Conservation (phyloP, 2,888 invertebrate genomes). For the Orthosia gracilis region DNA sequence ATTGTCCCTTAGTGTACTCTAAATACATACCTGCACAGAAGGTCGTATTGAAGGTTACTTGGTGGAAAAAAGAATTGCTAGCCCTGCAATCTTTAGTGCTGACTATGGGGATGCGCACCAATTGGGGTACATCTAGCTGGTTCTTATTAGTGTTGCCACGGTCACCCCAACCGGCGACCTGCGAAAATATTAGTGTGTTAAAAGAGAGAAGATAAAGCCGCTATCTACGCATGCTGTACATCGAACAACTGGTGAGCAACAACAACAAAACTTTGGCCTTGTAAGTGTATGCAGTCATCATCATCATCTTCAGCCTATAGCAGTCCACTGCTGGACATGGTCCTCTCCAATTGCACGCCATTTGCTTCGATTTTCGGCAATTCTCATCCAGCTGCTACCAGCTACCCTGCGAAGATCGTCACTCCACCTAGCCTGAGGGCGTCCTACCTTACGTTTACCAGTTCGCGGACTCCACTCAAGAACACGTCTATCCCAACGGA, state of each 20-base stretch:
- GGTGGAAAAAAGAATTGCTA: conserved; percentile 86
- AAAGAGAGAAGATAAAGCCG: neutral
- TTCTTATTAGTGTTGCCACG: conserved; percentile 83
- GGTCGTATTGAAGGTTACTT: conserved; percentile 89
- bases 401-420: no score
- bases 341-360: no score
- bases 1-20: neutral
- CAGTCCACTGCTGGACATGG: no score
- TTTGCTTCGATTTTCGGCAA: no score
- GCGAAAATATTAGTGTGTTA: neutral
- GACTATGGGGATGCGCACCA: conserved; percentile 89
- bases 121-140: conserved; percentile 87
- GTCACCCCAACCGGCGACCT: conserved; percentile 92
- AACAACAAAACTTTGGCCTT: no score
- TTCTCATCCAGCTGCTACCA: no score
- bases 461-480: no score
- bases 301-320: no score
- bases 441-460: no score
- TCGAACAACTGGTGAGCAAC: conserved; percentile 21
- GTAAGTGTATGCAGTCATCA: no score
- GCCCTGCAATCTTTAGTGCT: conserved; percentile 90
- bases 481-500: no score
- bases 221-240: neutral
- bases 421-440: no score
- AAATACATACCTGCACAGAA: conserved; percentile 91